Conservation (phyloP, 2,888 invertebrate genomes). For the Spilosoma lubricipeda region DNA sequence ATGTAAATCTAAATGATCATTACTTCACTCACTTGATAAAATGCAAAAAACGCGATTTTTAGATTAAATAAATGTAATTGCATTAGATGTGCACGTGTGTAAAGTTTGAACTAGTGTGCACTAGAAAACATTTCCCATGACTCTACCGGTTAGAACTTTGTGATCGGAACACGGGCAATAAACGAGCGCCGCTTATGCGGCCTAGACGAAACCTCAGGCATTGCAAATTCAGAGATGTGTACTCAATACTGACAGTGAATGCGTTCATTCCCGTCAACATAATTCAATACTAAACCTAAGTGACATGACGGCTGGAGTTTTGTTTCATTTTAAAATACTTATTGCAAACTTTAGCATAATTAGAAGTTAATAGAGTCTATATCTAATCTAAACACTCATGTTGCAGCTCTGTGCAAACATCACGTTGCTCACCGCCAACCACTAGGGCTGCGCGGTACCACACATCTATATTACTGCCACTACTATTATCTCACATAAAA, state of each 20-base stretch:
- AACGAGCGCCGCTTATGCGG: no score
- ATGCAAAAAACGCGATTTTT: neutral
- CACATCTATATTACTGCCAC: neutral
- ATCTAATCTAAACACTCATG: neutral
- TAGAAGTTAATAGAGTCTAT: neutral
- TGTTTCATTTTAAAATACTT: neutral
- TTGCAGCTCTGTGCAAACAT: conserved; percentile 19
- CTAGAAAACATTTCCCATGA: no score
- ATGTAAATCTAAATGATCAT: neutral
- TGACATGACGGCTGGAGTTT: neutral
- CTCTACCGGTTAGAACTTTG: no score
- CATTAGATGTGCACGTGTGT: no score
- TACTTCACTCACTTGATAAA: neutral
- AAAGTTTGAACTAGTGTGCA: no score
- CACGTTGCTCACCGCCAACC: neutral
- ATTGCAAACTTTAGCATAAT: neutral
- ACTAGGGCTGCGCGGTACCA: conserved; percentile 11
- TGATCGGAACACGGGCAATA: no score
- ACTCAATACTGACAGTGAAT: no score
- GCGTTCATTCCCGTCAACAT: no score
- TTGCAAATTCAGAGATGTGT: no score
- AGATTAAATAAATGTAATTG: no score
- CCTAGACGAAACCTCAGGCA: no score
- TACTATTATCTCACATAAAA: neutral
- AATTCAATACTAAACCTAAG: neutral